Conservation (phyloP, 2,797 vertebrate species). For the Clarias laeviceps region DNA sequence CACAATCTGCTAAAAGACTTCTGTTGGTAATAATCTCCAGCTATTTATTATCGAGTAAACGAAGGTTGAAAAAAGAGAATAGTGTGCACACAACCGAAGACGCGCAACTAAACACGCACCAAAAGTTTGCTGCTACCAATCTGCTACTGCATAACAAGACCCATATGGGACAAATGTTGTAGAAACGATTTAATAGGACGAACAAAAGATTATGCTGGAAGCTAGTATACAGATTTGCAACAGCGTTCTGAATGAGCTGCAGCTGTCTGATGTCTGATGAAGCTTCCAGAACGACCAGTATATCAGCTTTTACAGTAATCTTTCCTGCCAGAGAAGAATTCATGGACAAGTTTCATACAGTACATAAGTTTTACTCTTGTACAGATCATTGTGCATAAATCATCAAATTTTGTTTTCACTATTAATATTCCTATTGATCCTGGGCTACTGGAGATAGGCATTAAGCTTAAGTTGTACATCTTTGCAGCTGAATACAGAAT, state of each 20-base stretch:
- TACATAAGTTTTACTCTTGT: background rate
- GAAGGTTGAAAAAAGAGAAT: background rate
- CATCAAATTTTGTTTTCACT: background rate
- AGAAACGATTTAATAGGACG: background rate
- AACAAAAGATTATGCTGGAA: background rate
- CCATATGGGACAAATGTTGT: background rate
- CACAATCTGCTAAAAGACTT: too few relatives aligned
- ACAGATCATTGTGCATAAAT: background rate
- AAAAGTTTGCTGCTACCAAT: constrained; percentile 6
- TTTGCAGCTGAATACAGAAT: background rate
- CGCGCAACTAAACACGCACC: background rate
- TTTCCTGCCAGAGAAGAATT: background rate
- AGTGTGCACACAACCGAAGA: background rate
- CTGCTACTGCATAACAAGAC: background rate
- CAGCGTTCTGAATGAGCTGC: background rate
- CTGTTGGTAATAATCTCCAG: background rate
- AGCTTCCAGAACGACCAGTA: background rate
- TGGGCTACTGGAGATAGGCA: background rate
- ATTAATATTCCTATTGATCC: background rate
- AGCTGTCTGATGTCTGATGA: background rate
- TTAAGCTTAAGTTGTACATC: background rate
- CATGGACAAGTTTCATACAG: background rate
- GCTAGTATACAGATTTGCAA: background rate
- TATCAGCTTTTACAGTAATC: background rate
- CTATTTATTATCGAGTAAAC: background rate